Base-by-base conservation (phyloP, 1,140 invertebrate genomes). In the Drosophila asahinai region DNA sequence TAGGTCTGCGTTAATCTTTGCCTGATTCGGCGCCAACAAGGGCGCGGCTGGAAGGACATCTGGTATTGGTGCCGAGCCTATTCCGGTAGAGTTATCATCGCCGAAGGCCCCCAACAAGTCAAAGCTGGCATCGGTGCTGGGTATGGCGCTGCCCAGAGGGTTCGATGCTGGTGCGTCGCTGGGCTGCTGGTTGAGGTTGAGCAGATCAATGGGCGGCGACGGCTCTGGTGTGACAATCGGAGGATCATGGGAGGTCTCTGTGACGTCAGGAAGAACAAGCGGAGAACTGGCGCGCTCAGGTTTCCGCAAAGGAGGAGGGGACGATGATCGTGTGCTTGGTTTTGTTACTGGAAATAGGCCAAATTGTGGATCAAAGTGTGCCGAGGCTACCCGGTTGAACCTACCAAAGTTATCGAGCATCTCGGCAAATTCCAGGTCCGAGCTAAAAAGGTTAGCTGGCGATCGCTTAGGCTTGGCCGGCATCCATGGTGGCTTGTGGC, bases 341-440 rank as follows among this genome's bases (percentile, higher is more conserved):
- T 93, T 93, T 27, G 92, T 87, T 1, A 93, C 92, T 93, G 30
- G 5, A 91, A 72, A 14, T 11, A 14, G 43, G 5, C 0, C 5
- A 51, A 40, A 2, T 47, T 40, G 49, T 52, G 14, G 4, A 30
- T 27, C 1, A 25, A 22, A 36, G 9, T 33, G 0, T 27, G 4
- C 6, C 8, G 5, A 47, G 8, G 8, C 5, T 42, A 9, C 0
- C 9, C 33, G 43, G 5, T 1, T 17, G 3, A 17, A 30, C 49
- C 49, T 76, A 95, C 96, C 95, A 91, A 97, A 97, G 81, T 96
- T 97, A 75, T 97, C 97, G 12, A 97, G 93, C 77, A 95, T 96
- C 92, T 97, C 97, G 52, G 97, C 96, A 93, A 96, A 95, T 93
- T 99, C 98, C 42, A 97, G 93, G 64, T 96, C 96, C 1, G 95